Base-by-base conservation (phyloP, 2,113 vertebrate genomes). In the Meles meles region DNA sequence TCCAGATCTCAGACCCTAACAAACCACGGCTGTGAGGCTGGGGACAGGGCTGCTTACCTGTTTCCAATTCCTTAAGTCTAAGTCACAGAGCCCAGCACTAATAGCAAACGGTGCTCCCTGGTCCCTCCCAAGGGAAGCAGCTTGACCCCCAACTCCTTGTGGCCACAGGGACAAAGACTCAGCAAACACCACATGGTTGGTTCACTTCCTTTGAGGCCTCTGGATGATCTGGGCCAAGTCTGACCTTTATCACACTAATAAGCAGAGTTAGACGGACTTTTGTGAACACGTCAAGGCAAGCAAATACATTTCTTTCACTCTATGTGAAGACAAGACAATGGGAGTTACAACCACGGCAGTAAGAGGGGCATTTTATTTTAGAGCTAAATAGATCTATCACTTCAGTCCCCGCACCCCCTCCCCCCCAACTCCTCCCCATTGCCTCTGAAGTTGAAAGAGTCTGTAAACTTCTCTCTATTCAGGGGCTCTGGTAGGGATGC, bases 21-120 rank as follows among this genome's bases (percentile, higher is more conserved):
- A 6, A 31, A 34, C 34, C 61, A n/a, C 0, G 0, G 14, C 67
- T 10, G 39, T 20, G 55, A 72, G 42, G 52, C 20, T 14, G 5
- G 61, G 42, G 12, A 23, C 17, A 52, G 57, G 14, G 14, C 47
- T 1, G 13, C 57, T n/a, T 13, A 8, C 85, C 88, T 37, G 3
- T 37, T n/a, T 71, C 81, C 69, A 10, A 27, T 2, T n/a, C 29
- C 67, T 37, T 3, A 7, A 47, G 27, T 49, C 21, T 81, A 83
- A 52, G 55, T 21, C 13, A 49, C 59, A 25, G 79, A 55, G 59
- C 29, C 7, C 21, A n/a, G 57, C 29, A 65, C 69, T 61, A 29
- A 65, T 42, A 6, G 63, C 34, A 61, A 61, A 8, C 14, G 49
- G 72, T 2, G 13, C 63, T 21, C 61, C 21, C 61, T 15, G 52